phyloP scores from a whole-genome alignment of 1,140 invertebrate genomes.

The Macrobrachium rosenbergii region DNA sequence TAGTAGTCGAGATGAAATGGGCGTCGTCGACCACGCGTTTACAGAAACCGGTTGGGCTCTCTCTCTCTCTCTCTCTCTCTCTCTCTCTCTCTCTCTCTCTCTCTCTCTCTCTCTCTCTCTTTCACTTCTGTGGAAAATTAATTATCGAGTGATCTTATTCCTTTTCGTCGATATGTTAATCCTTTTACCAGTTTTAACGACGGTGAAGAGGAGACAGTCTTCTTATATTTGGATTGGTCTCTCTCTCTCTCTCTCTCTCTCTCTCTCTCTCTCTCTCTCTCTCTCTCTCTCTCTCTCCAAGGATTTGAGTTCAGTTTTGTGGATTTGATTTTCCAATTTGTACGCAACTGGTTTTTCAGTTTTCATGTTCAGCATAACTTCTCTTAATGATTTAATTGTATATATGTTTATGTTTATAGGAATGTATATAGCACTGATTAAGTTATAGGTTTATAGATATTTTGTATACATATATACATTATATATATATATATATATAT shows the following conservation, averaged over 20 bases:
- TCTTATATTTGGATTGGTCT: not conserved
- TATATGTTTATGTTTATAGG: no score
- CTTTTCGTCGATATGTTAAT: not conserved
- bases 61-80: not conserved
- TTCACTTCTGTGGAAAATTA: not conserved
- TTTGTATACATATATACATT: no score
- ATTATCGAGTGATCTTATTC: not conserved
- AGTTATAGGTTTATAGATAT: no score
- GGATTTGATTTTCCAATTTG: no score
- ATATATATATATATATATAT: no score
- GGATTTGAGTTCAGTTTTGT: no score
- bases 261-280: not conserved
- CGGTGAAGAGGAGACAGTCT: not conserved
- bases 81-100: conserved; percentile 25
- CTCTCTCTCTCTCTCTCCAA: not conserved
- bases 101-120: conserved; percentile 1
- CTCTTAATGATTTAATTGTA: no score
- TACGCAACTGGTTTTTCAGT: no score
- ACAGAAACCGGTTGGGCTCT: not conserved
- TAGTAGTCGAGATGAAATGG: no score
- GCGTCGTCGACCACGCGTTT: not conserved
- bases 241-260: not conserved
- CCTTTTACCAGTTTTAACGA: not conserved
- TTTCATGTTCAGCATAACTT: no score
- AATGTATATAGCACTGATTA: no score